Base-by-base conservation (phyloP, 1,140 invertebrate species). In the Choristoneura fumiferana region DNA sequence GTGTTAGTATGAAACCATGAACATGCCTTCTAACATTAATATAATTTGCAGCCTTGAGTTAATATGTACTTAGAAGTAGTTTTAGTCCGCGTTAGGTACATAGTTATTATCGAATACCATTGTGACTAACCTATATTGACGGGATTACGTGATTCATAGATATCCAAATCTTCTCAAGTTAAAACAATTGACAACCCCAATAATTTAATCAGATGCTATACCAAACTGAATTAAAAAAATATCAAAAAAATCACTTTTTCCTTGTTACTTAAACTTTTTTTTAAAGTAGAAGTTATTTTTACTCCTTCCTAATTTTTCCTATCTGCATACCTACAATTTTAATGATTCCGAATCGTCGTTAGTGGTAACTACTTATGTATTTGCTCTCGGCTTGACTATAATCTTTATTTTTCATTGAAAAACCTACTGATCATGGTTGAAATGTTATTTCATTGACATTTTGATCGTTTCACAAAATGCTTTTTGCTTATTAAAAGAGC, bases 401-500 rank as follows among this genome's bases (percentile, higher is more conserved):
- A 9, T 14, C 4, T 4, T 39, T 12, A 4, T 39, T 39, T 14
- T 9, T 4, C 10, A n/a, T 29, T 29, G 22, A 29, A 29, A 29
- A 29, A 29, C 22, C 2, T 29, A 29, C 22, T 29, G 22, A 29
- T 29, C 22, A 29, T 29, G 22, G 22, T 29, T 29, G 6, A 29
- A 29, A 29, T 29, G 6, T 29, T 29, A 49, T 56, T 61, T 8
- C 15, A 54, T 53, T 58, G 58, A 22, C 22, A 12, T 39, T 53
- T 70, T 71, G 2, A 29, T 6, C 6, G 22, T 29, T 29, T 29
- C 22, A 29, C 66, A 66, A 78, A 58, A 71, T 78, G 81, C 80
- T 80, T 84, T 81, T 80, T 81, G 83, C 84, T 87, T 86, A 54
- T 73, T 77, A 76, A 73, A 77, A 49, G 74, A 74, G 85, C 72